Evolutionary conservation across 2,888 invertebrate species (phyloP).

Genomic region (Sycophila texana): DNA sequence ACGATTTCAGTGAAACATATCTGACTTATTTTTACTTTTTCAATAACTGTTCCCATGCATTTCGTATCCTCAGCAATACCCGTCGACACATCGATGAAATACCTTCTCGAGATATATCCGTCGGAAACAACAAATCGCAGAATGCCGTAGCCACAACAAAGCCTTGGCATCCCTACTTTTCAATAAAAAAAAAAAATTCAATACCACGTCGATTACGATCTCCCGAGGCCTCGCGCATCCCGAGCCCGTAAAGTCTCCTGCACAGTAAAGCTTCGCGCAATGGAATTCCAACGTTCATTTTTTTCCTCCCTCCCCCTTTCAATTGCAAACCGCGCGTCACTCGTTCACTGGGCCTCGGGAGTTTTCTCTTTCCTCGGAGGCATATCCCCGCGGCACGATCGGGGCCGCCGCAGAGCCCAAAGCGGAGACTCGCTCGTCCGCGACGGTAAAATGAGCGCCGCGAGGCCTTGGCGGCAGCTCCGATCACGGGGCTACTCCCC

Average conservation of each 20-base stretch:
- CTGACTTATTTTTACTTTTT: too few species aligned
- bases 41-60: too few species aligned
- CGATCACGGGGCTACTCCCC: not conserved
- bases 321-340: not conserved
- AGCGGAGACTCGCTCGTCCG: constrained; percentile 8
- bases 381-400: not conserved
- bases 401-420: constrained; percentile 10
- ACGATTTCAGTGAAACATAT: too few species aligned
- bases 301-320: not conserved
- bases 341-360: constrained; percentile 40
- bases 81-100: too few species aligned
- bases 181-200: constrained; percentile 3
- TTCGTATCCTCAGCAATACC: too few species aligned
- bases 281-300: constrained; percentile 37
- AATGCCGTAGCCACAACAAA: not conserved
- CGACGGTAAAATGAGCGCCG: not conserved
- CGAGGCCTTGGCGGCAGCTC: not conserved
- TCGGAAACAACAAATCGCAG: not conserved
- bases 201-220: not conserved
- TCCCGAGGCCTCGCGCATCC: not conserved
- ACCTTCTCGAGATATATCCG: too few species aligned
- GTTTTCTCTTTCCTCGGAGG: not conserved
- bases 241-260: constrained; percentile 16
- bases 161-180: not conserved
- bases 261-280: constrained; percentile 17